Conservation (phyloP, 2,888 invertebrate species). For the Ecliptopera silaceata region DNA sequence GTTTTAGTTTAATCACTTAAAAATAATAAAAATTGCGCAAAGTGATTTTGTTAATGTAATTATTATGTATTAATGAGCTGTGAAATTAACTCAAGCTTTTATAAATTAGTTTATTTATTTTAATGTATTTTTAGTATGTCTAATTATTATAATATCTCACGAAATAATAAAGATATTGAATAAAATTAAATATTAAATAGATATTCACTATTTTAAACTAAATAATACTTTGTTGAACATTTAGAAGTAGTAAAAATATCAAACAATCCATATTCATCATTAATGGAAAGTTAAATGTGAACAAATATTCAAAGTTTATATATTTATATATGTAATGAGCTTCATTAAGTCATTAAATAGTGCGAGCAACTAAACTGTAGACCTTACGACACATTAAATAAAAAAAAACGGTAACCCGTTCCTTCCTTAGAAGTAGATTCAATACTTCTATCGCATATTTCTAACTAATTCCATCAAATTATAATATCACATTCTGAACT, state of each 20-base stretch:
- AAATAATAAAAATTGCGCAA: neutral
- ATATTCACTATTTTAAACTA: neutral
- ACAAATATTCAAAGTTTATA: constrained; percentile 10
- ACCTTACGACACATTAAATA: neutral
- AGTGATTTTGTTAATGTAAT: constrained; percentile 2
- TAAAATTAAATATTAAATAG: neutral
- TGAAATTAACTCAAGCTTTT: too few species aligned
- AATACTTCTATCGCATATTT: neutral
- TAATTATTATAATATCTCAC: too few species aligned
- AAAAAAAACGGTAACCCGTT: too few species aligned
- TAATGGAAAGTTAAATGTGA: neutral
- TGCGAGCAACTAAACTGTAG: neutral
- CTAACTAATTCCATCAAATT: too few species aligned
- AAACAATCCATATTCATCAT: neutral
- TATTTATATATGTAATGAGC: constrained; percentile 7
- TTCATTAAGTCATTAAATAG: neutral
- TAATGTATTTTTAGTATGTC: too few species aligned
- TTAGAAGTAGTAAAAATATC: neutral
- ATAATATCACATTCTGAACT: too few species aligned
- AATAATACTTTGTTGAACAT: neutral
- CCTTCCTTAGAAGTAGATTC: too few species aligned
- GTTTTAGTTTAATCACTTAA: neutral
- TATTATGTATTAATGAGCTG: too few species aligned
- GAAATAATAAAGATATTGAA: neutral
- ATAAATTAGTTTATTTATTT: too few species aligned